Conservation (phyloP, 2,113 vertebrate species). For the Halichoeres trimaculatus region DNA sequence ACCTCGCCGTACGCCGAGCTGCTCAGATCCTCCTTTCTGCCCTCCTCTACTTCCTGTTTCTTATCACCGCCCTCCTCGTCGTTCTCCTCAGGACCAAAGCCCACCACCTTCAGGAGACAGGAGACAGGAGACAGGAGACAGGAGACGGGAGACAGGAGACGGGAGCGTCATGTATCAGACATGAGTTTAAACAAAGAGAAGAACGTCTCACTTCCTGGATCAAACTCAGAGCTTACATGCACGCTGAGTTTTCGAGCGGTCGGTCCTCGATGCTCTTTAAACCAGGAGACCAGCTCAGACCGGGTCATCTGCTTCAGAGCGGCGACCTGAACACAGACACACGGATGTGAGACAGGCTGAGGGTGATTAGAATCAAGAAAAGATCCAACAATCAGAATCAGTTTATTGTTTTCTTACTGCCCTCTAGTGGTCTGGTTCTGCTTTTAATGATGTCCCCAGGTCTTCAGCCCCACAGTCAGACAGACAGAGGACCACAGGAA, state of each 20-base stretch:
- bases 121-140: too few relatives aligned
- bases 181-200: background rate
- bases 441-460: too few relatives aligned
- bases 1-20: constrained; percentile 86
- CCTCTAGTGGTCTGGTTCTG: too few relatives aligned
- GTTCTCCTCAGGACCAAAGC: constrained; percentile 80
- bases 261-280: constrained; percentile 84
- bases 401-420: background rate
- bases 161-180: background rate
- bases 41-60: constrained; percentile 73
- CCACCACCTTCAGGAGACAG: constrained; percentile 86
- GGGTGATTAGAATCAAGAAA: background rate
- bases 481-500: too few relatives aligned
- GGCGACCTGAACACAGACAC: constrained; percentile 83
- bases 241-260: constrained; percentile 91
- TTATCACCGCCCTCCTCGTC: constrained; percentile 67
- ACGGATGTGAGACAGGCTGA: background rate
- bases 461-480: too few relatives aligned
- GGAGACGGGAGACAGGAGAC: too few relatives aligned
- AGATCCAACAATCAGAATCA: too few relatives aligned
- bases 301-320: constrained; percentile 91
- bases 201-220: background rate
- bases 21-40: constrained; percentile 81
- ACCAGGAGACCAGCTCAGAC: constrained; percentile 89
- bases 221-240: constrained; percentile 85